phyloP scores from a whole-genome alignment of 2,113 vertebrate genomes.

The Rhagologus leucostigma region DNA sequence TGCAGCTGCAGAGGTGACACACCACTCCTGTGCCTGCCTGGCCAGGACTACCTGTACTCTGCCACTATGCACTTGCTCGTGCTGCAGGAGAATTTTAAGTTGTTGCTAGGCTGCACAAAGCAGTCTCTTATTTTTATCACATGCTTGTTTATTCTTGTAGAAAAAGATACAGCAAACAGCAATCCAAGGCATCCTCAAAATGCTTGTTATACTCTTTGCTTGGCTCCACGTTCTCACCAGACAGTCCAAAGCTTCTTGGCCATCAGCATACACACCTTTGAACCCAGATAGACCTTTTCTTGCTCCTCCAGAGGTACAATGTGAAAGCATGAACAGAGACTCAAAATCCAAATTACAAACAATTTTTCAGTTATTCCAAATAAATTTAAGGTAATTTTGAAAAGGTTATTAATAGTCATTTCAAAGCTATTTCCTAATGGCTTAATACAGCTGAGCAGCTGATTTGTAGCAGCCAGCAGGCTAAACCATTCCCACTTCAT shows the following conservation, averaged over 20 bases:
- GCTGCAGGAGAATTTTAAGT: neutral
- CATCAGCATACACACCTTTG: neutral
- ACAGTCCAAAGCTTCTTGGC: neutral
- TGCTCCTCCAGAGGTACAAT: neutral
- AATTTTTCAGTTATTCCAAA: neutral
- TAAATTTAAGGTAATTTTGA: neutral
- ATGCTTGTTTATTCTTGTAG: constrained; percentile 46
- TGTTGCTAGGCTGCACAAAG: constrained; percentile 54
- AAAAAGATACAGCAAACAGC: neutral
- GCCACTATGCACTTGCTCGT: neutral
- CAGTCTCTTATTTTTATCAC: constrained; percentile 50
- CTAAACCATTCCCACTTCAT: neutral
- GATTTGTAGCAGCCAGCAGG: neutral
- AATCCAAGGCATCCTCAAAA: neutral
- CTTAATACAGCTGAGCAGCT: neutral
- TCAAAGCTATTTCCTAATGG: neutral
- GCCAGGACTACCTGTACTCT: neutral
- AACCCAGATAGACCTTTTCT: neutral
- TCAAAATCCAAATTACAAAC: neutral
- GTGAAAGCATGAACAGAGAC: neutral
- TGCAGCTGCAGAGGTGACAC: neutral
- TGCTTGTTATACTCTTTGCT: neutral
- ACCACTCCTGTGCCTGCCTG: neutral
- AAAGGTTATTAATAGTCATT: neutral
- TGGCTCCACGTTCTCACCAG: neutral